phyloP scores from a whole-genome alignment of 2,888 invertebrate species.

The Pheosia gnoma region DNA sequence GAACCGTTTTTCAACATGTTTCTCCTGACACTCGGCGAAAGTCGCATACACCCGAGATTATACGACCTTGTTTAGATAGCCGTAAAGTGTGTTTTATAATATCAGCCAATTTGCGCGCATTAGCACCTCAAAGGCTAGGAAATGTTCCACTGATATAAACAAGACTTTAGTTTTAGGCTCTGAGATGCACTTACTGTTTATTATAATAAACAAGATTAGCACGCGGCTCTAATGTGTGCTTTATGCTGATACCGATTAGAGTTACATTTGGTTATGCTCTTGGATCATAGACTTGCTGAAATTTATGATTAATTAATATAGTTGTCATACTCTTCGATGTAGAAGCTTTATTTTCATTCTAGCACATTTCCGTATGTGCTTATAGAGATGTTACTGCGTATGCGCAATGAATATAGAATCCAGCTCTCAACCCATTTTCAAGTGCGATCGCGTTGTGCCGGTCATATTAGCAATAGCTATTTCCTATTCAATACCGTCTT shows the following conservation, averaged over 20 bases:
- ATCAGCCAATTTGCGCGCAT: conserved; percentile 1
- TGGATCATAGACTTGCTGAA: background rate
- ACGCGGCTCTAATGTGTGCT: background rate
- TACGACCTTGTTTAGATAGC: background rate
- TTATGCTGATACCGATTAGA: background rate
- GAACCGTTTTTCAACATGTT: background rate
- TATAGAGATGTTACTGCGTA: too few relatives aligned
- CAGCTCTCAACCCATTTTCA: background rate
- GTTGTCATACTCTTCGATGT: too few relatives aligned
- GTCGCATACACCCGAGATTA: background rate
- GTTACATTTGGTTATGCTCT: background rate
- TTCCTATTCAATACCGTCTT: too few relatives aligned
- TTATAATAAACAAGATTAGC: background rate
- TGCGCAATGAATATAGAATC: too few relatives aligned
- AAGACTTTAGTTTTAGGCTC: conserved; percentile 1
- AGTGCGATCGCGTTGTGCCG: background rate
- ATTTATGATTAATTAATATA: background rate
- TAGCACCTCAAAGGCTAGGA: conserved; percentile 5
- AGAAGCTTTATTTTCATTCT: too few relatives aligned
- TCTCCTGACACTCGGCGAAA: conserved; percentile 1
- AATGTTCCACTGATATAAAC: conserved; percentile 1
- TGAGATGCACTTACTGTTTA: background rate
- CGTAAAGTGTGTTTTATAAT: conserved; percentile 8
- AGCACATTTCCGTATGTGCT: too few relatives aligned
- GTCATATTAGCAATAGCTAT: too few relatives aligned